These are phyloP conservation scores for Tragelaphus imberbis DNA, from an alignment of 2,113 vertebrate species.

Conservation along the genomic window DNA sequence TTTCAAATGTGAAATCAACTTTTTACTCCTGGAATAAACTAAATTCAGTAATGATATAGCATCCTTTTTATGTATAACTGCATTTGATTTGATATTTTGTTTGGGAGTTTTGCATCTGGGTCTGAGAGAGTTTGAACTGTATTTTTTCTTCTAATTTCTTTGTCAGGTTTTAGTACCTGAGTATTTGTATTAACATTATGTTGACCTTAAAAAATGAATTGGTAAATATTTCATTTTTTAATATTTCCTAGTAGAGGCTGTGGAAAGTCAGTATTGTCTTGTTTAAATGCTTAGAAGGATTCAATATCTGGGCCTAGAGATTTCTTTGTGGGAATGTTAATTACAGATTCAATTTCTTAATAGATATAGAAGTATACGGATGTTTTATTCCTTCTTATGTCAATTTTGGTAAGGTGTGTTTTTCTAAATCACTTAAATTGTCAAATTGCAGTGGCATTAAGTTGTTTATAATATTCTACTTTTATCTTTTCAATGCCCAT, in stretches of 20 bases:
- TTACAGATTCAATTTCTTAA: slow-evolving; percentile 28
- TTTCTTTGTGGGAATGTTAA: slow-evolving; percentile 40
- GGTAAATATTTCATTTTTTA: slow-evolving; percentile 37
- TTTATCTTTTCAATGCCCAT: not conserved
- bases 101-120: not conserved
- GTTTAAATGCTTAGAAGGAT: slow-evolving; percentile 16
- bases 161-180: not conserved
- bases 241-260: slow-evolving; percentile 1
- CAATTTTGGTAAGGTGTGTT: not conserved
- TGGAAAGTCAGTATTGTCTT: not conserved
- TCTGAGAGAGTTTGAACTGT: not conserved
- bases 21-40: not conserved
- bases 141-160: slow-evolving; percentile 26
- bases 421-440: not conserved
- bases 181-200: not conserved
- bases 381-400: slow-evolving; percentile 14
- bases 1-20: slow-evolving; percentile 4
- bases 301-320: not conserved
- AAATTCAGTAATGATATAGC: not conserved
- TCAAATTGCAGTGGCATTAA: not conserved
- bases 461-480: slow-evolving; percentile 23
- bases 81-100: slow-evolving; percentile 21
- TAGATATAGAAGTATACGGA: not conserved
- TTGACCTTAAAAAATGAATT: slow-evolving; percentile 26
- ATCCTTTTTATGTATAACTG: not conserved